Conservation (phyloP, 2,888 invertebrate species). For the Drosophila monieri region DNA sequence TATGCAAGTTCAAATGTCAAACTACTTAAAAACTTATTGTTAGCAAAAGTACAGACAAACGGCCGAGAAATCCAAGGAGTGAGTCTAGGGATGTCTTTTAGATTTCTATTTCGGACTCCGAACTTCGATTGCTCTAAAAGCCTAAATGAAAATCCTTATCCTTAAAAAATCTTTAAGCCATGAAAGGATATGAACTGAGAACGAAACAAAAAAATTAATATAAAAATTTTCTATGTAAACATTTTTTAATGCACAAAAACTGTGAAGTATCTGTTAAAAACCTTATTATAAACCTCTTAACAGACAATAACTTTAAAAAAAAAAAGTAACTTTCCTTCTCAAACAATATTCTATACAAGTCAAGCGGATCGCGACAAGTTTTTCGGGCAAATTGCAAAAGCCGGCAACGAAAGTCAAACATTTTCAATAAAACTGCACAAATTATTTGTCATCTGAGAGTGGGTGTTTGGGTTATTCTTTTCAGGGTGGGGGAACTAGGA, state of each 20-base stretch:
- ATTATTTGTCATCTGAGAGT: slow-evolving; percentile 69
- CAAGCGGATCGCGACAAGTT: slow-evolving; percentile 40
- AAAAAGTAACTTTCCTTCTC: slow-evolving; percentile 5
- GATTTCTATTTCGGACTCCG: background rate
- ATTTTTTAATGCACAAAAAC: background rate
- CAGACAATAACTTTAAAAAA: background rate
- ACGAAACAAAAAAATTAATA: background rate
- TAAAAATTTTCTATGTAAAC: background rate
- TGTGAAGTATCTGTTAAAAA: background rate
- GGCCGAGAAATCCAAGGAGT: slow-evolving; percentile 10
- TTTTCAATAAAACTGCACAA: slow-evolving; percentile 77
- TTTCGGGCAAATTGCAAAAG: slow-evolving; percentile 34
- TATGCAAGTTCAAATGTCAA: slow-evolving; percentile 78
- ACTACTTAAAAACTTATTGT: slow-evolving; percentile 79
- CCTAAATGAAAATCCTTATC: background rate
- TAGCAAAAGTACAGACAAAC: slow-evolving; percentile 64
- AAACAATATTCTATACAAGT: slow-evolving; percentile 23
- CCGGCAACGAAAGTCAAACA: slow-evolving; percentile 69
- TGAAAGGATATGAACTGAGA: background rate
- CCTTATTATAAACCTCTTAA: background rate
- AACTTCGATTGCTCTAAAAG: slow-evolving; percentile 6
- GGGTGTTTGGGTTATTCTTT: background rate
- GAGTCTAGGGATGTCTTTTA: background rate
- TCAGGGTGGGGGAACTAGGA: background rate
- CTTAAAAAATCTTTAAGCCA: background rate